Evolutionary conservation across 2,888 invertebrate species (phyloP).

Genomic region (Hypolimnas misippus): DNA sequence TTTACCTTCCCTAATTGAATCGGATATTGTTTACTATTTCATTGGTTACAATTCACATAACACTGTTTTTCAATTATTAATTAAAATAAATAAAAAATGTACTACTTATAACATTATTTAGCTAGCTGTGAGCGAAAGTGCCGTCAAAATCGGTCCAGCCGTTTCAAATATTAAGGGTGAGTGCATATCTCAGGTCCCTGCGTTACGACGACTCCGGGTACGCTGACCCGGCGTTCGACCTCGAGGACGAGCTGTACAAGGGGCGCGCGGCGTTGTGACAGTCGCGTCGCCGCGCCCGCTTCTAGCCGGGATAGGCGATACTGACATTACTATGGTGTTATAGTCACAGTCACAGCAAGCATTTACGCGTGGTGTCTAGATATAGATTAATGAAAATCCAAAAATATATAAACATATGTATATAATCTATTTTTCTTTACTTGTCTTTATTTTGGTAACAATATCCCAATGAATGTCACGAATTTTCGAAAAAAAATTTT

Average conservation of each 20-base stretch:
- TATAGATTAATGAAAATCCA: neutral
- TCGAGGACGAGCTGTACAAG: conserved; percentile 88
- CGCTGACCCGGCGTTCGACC: conserved; percentile 87
- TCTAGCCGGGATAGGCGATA: conserved; percentile 52
- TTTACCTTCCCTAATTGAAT: no score
- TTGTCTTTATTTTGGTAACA: no score
- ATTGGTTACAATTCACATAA: no score
- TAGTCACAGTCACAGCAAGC: no score
- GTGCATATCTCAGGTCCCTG: conserved; percentile 66
- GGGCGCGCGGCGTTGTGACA: conserved; percentile 84
- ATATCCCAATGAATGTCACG: no score
- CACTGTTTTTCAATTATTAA: neutral
- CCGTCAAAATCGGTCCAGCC: no score
- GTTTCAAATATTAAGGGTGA: neutral
- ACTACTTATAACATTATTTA: no score
- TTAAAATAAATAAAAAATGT: neutral
- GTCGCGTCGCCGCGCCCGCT: conserved; percentile 73
- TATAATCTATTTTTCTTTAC: no score
- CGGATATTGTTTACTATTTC: no score
- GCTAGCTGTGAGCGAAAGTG: no score
- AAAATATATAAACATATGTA: no score
- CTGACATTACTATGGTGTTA: neutral
- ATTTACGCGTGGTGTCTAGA: neutral
- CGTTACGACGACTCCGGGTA: conserved; percentile 90
- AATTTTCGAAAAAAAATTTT: no score